phyloP scores from a whole-genome alignment of 2,888 invertebrate species.

The Stenodema calcarata region DNA sequence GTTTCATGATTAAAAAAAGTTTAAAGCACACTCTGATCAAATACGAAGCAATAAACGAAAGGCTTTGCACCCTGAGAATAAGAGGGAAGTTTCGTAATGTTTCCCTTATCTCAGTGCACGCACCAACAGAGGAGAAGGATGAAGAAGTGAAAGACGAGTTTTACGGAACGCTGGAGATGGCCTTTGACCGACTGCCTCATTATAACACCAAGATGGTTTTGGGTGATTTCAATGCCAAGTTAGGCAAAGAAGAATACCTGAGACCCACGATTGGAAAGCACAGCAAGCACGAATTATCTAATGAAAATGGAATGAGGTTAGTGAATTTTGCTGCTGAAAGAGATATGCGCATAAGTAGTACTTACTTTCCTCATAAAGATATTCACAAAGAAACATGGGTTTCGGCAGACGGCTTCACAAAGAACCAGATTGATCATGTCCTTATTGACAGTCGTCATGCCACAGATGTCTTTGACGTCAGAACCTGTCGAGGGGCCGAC shows the following conservation, averaged over 20 bases:
- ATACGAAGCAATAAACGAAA: not conserved
- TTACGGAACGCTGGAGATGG: not conserved
- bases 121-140: slow-evolving; percentile 19
- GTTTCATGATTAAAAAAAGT: not conserved
- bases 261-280: not conserved
- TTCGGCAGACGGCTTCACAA: not conserved
- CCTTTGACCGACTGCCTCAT: not conserved
- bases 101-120: slow-evolving; percentile 1
- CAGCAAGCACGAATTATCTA: not conserved
- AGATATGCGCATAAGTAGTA: slow-evolving; percentile 3
- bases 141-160: slow-evolving; percentile 8
- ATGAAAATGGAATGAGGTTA: slow-evolving; percentile 20
- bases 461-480: not conserved
- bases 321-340: slow-evolving; percentile 1
- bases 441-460: not conserved
- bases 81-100: not conserved
- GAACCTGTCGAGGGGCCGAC: slow-evolving; percentile 5
- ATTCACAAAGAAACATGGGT: slow-evolving; percentile 39
- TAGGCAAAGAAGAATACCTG: not conserved
- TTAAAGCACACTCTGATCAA: not conserved
- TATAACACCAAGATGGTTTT: not conserved
- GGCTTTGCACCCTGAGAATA: not conserved
- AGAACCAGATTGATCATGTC: not conserved
- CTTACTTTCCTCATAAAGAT: slow-evolving; percentile 18
- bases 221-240: not conserved